Evolutionary conservation across 2,113 vertebrate genomes (phyloP).

Genomic region (Nothobranchius furzeri): DNA sequence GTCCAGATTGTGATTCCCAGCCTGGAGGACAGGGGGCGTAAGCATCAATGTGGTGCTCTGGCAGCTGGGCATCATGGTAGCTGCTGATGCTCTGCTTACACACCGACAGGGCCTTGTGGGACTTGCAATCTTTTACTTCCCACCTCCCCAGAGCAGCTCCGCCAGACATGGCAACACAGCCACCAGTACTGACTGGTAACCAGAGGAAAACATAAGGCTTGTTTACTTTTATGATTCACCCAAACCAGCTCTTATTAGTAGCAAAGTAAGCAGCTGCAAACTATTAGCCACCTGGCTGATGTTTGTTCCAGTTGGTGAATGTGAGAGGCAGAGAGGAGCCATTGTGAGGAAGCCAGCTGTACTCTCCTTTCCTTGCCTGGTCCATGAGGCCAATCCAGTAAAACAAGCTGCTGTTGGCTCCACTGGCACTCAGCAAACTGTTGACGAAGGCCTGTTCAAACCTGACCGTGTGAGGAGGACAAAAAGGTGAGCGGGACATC

Average conservation of each 20-base stretch:
- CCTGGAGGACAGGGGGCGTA: constrained; percentile 82
- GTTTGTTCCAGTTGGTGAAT: constrained; percentile 90
- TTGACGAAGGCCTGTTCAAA: constrained; percentile 95
- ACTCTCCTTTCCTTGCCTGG: constrained; percentile 81
- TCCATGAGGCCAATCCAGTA: constrained; percentile 91
- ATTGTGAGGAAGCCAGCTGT: constrained; percentile 81
- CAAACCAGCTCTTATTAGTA: background rate
- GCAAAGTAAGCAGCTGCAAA: background rate
- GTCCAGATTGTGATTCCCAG: constrained; percentile 85
- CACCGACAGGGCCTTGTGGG: constrained; percentile 86
- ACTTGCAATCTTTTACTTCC: constrained; percentile 92
- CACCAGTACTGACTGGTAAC: constrained; percentile 81
- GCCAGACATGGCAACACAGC: constrained; percentile 87
- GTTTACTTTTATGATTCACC: background rate
- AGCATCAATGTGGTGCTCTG: constrained; percentile 73
- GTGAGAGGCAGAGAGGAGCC: constrained; percentile 61
- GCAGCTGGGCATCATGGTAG: constrained; percentile 58
- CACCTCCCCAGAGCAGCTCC: constrained; percentile 83
- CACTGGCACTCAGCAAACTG: constrained; percentile 83
- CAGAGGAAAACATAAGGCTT: too few relatives aligned
- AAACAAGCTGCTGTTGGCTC: constrained; percentile 72
- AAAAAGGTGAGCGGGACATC: background rate
- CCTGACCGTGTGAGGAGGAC: constrained; percentile 67
- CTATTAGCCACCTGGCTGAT: constrained; percentile 84
- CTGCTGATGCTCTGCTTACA: constrained; percentile 84